Base-by-base conservation (phyloP, 1,140 invertebrate species). In the Bombus confusus region DNA sequence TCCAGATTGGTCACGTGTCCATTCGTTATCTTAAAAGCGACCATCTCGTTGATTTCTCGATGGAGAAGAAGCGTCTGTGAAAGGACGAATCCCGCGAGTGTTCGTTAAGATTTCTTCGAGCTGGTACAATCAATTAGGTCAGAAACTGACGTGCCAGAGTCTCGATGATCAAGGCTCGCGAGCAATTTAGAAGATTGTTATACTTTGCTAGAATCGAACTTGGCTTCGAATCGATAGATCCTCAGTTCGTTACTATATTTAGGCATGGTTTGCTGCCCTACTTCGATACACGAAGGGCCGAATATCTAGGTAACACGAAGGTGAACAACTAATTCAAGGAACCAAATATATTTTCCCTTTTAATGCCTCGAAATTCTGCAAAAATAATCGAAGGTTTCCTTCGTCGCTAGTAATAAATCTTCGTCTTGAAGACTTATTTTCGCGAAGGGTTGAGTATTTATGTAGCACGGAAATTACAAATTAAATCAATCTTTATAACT, bases 171-270 rank as follows among this genome's bases (percentile, higher is more conserved):
- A 18, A 18, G 64, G n/a, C n/a, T 34, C 41, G 31, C 8, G 37
- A 34, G 41, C 34, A 52, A 66, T 74, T 47, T 43, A 57, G 73
- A 31, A 83, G n/a, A 47, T 76, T 52, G 62, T 66, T 77, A 9
- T 15, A 76, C 41, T 25, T 10, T 25, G 15, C 6, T 9, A 10
- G 43, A 59, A 41, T 84, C 66, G 6, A 84, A 79, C 22, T 25
- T 39, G 47, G 41, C 37, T 52, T 31, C 10, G 69, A 43, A 79
- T 84, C 82, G 82, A 84, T 84, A 34, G 57, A 84, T 84, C 52
- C 25, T 34, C 28, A 3, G 47, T 47, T 28, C 18, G 0, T 13
- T 5, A 28, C 68, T 81, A 59, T 62, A 62, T 73, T 83, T 76
- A 59, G 72, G 31, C 43, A 41, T 13, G 52, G 59, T 39, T 41